These are phyloP conservation scores for Ameiurus melas DNA, from an alignment of 2,113 vertebrate genomes.

Conservation along the genomic window DNA sequence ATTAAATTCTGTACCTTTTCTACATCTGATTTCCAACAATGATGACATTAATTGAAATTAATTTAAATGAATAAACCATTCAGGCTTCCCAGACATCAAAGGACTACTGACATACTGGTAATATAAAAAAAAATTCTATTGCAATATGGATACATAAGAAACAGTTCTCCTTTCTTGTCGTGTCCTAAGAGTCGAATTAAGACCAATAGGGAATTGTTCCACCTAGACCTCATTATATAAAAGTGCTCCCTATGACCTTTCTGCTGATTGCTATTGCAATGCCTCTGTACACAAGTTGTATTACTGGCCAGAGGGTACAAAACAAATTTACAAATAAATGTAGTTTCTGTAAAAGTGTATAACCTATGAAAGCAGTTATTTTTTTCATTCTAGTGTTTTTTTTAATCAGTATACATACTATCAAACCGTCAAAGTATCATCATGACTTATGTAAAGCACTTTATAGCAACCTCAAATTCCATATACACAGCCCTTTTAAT, in stretches of 20 bases:
- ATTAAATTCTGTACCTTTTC: not conserved
- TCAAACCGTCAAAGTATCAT: not conserved
- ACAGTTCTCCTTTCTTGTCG: not conserved
- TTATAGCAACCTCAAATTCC: not conserved
- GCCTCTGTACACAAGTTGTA: conserved; percentile 9
- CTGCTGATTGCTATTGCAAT: conserved; percentile 19
- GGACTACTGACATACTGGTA: not conserved
- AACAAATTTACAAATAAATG: conserved; percentile 32
- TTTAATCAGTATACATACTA: not conserved
- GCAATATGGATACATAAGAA: not conserved
- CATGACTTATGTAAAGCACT: not conserved
- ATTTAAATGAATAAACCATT: not conserved
- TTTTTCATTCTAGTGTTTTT: not conserved
- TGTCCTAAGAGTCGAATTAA: not conserved
- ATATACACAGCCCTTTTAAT: not conserved
- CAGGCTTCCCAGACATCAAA: not conserved
- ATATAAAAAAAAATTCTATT: not conserved
- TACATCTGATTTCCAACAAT: not conserved
- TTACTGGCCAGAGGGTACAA: conserved; percentile 30
- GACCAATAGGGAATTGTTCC: conserved; percentile 2
- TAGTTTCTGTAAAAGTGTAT: conserved; percentile 10
- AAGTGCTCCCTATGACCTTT: conserved; percentile 17
- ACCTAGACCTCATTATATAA: conserved; percentile 28
- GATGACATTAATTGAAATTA: not conserved
- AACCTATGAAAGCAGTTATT: not conserved